phyloP scores from a whole-genome alignment of 2,113 vertebrate species.

The Salvator merianae region DNA sequence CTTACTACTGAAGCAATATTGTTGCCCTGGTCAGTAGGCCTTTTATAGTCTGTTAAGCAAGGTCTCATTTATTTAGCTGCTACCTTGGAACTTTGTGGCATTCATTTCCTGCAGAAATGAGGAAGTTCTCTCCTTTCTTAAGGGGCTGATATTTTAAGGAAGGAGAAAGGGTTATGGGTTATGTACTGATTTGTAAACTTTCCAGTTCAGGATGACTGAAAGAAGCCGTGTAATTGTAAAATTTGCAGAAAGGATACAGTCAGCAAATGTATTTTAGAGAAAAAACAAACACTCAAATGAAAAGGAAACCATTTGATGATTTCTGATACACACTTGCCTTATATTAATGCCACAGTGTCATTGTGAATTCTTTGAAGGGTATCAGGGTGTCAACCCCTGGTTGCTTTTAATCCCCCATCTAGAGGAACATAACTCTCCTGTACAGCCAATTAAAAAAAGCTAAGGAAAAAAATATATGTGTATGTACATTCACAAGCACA shows the following conservation, averaged over 20 bases:
- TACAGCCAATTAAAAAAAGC: too few species aligned
- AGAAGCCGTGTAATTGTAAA: constrained; percentile 7
- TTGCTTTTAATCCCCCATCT: too few species aligned
- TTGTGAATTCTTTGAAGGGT: not conserved
- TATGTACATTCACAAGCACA: too few species aligned
- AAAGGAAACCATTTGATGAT: not conserved
- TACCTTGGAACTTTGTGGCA: constrained; percentile 50
- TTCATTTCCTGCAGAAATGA: constrained; percentile 57
- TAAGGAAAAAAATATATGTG: too few species aligned
- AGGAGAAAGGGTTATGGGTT: constrained; percentile 43
- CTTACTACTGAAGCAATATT: constrained; percentile 60
- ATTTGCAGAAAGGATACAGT: constrained; percentile 29
- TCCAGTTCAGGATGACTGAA: constrained; percentile 29
- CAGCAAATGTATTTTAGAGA: not conserved
- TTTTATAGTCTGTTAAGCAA: constrained; percentile 50
- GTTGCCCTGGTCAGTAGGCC: constrained; percentile 48
- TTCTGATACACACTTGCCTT: not conserved
- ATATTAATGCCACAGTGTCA: not conserved
- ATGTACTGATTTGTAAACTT: constrained; percentile 46
- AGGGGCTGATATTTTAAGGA: constrained; percentile 49
- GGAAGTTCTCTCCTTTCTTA: constrained; percentile 44
- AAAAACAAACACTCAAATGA: not conserved
- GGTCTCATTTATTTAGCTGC: constrained; percentile 58
- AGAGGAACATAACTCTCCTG: too few species aligned
- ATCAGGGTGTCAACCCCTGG: too few species aligned